A percentile compares a stretch with the other conserved stretches of the same genome.
These are phyloP conservation scores for Tanytarsus gracilentus DNA, from an alignment of 2,888 invertebrate genomes.

Conservation along the genomic window DNA sequence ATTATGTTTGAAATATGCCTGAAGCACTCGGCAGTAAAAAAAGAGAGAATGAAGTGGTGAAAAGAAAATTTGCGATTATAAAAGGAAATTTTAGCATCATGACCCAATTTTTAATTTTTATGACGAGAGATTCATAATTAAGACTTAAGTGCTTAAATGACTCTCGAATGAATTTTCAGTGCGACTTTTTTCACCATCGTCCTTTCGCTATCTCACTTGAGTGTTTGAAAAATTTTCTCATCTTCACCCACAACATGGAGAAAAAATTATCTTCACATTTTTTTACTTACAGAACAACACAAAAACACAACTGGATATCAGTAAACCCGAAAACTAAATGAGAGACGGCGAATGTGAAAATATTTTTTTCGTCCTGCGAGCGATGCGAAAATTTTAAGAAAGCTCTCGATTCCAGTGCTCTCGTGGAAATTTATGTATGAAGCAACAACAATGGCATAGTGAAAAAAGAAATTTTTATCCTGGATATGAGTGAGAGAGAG, in stretches of 20 bases:
- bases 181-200: background rate
- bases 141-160: background rate
- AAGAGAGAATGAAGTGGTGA: background rate
- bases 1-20: background rate
- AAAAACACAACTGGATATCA: slow-evolving; percentile 45
- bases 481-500: too few species aligned
- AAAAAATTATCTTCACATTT: background rate
- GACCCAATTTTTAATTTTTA: background rate
- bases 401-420: too few species aligned
- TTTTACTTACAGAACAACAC: slow-evolving; percentile 33
- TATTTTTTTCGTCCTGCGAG: slow-evolving; percentile 19
- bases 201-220: background rate
- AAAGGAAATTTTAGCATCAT: slow-evolving; percentile 11
- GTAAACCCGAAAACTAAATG: slow-evolving; percentile 47
- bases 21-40: background rate
- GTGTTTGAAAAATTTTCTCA: background rate
- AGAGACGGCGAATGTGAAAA: slow-evolving; percentile 13
- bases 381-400: background rate
- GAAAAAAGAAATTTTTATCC: too few species aligned
- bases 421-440: background rate
- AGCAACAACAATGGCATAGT: slow-evolving; percentile 15
- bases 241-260: background rate
- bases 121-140: background rate
- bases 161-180: background rate
- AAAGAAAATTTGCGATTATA: background rate